These are phyloP conservation scores for Euwallacea fornicatus DNA, from an alignment of 1,140 invertebrate species.

Conservation along the genomic window DNA sequence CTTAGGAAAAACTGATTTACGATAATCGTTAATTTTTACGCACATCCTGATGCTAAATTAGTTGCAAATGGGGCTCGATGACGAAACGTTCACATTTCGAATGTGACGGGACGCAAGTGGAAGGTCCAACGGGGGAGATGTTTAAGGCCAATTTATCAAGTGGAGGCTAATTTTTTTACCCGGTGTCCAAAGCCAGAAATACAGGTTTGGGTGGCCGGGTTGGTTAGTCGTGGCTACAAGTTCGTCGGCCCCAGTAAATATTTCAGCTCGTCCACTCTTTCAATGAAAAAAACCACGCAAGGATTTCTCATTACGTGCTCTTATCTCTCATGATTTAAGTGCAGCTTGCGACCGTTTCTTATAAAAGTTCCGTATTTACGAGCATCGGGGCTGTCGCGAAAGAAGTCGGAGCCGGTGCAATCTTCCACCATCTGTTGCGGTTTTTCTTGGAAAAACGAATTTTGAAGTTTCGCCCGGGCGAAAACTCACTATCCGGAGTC, in stretches of 20 bases:
- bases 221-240: conserved; percentile 26
- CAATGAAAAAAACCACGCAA: conserved; percentile 20
- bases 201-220: conserved; percentile 23
- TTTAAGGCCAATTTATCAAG: conserved; percentile 10
- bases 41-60: conserved; percentile 13
- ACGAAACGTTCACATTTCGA: conserved; percentile 4
- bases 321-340: conserved; percentile 26
- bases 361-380: conserved; percentile 12
- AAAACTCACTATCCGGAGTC: too few relatives aligned
- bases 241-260: conserved; percentile 36
- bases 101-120: not conserved
- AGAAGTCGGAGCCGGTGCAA: not conserved
- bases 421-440: not conserved
- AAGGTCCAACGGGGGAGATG: not conserved
- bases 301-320: conserved; percentile 28
- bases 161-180: conserved; percentile 14
- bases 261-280: conserved; percentile 23
- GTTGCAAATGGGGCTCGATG: not conserved
- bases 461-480: too few relatives aligned
- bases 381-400: not conserved
- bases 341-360: conserved; percentile 5
- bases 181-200: conserved; percentile 28
- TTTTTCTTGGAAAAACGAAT: too few relatives aligned
- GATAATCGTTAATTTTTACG: conserved; percentile 16
- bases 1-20: conserved; percentile 25